Evolutionary conservation across 2,888 invertebrate species (phyloP).

Genomic region (Frankliniella intonsa): DNA sequence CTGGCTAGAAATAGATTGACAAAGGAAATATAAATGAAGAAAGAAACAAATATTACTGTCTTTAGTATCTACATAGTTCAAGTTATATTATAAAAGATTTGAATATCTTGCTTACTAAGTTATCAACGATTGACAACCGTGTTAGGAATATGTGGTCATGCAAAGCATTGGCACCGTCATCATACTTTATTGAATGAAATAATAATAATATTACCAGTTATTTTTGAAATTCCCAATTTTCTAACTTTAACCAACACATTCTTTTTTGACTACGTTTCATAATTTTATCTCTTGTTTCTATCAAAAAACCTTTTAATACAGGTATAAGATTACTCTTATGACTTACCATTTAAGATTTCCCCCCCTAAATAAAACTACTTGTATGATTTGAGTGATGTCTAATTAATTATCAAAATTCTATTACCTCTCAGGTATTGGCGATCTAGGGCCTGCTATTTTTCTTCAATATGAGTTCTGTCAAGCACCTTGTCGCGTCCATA

Average conservation of each 20-base stretch:
- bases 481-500: constrained; percentile 51
- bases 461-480: constrained; percentile 37
- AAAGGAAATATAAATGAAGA: too few species aligned
- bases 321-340: too few species aligned
- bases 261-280: too few species aligned
- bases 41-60: not conserved
- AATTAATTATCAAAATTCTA: too few species aligned
- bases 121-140: not conserved
- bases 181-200: constrained; percentile 19
- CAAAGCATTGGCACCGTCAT: constrained; percentile 25
- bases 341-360: too few species aligned
- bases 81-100: not conserved
- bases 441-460: too few species aligned
- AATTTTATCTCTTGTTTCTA: too few species aligned
- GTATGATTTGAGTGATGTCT: too few species aligned
- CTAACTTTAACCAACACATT: not conserved
- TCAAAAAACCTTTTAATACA: too few species aligned
- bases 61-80: too few species aligned
- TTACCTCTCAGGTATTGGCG: too few species aligned
- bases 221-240: not conserved
- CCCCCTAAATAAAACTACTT: too few species aligned
- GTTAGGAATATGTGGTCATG: not conserved
- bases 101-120: not conserved
- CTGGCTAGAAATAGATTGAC: not conserved
- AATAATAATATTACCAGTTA: not conserved